Evolutionary conservation across 2,888 invertebrate species (phyloP), one percentile per base, ranked within the genome.

Genomic region (Disparrhopalites patrizii): DNA sequence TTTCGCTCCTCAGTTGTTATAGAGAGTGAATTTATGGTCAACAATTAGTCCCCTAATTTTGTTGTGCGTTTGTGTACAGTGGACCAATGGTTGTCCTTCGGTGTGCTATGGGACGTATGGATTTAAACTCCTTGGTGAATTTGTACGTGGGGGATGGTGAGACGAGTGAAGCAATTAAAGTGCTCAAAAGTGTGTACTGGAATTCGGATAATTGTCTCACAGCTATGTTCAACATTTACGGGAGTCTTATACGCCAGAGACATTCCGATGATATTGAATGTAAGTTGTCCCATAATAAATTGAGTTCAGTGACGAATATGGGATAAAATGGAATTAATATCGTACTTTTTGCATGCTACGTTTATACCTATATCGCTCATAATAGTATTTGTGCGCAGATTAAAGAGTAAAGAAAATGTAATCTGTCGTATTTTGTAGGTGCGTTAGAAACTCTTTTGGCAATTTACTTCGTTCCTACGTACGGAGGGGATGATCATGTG

Each of bases 121-220:
- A 60, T 3, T 54, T 74, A 1, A 25, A 61, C 1, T 67, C 68
- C 13, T 47, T 74, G 15, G 65, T 69, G 7, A 70, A 66, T 28
- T 73, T 69, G 56, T 70, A 74, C 40, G 38, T 74, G n/a, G 66
- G 68, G 1, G 67, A 69, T 54, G 67, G 68, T 18, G 68, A 73
- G 57, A 68, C 65, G 31, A 62, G 68, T n/a, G 74, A 74, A 52
- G 72, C 74, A 13, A 68, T 74, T 2, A 74, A 73, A 62, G 70
- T 65, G 10, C 64, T 74, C 1, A 71, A 71, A 61, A 71, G 72
- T 63, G 66, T 74, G 10, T 70, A 68, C 20, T 74, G 74, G 74
- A 67, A 68, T 52, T 70, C 70, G 15, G 72, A 74, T 20, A 70
- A 70, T n/a, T 71, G 70, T 38, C 50, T 73, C 15, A 33, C 67